Conservation (phyloP, 2,797 vertebrate species). For the Mus spretus region DNA sequence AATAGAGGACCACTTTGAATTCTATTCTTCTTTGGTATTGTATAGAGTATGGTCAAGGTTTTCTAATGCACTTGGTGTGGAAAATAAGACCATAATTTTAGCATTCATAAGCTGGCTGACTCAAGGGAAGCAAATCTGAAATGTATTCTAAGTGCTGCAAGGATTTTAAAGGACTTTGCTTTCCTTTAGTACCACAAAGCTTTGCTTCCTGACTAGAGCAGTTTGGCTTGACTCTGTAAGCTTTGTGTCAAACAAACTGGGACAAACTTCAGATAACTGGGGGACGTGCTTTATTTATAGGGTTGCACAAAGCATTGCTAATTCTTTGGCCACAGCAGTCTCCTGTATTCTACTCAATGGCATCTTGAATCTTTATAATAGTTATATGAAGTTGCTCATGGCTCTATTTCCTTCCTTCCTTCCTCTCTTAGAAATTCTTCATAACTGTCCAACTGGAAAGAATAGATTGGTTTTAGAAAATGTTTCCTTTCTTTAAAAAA, state of each 20-base stretch:
- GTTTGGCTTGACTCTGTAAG: conserved; percentile 67
- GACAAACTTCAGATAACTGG: conserved; percentile 42
- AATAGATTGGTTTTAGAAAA: neutral
- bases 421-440: conserved; percentile 17
- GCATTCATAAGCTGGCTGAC: conserved; percentile 50
- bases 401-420: neutral
- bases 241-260: conserved; percentile 65
- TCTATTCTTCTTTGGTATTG: conserved; percentile 35
- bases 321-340: neutral
- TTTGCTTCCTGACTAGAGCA: conserved; percentile 66
- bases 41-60: conserved; percentile 41
- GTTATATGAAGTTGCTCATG: neutral
- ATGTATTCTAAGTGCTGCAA: conserved; percentile 25
- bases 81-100: conserved; percentile 64
- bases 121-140: conserved; percentile 71
- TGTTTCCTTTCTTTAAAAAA: neutral
- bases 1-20: conserved; percentile 34
- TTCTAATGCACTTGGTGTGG: conserved; percentile 74
- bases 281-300: neutral
- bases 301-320: neutral
- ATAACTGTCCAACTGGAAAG: neutral
- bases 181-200: conserved; percentile 25
- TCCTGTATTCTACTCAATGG: neutral
- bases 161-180: conserved; percentile 69
- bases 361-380: conserved; percentile 2